Evolutionary conservation across 2,888 invertebrate species (phyloP).

Genomic region (Drosophila kanekoi): DNA sequence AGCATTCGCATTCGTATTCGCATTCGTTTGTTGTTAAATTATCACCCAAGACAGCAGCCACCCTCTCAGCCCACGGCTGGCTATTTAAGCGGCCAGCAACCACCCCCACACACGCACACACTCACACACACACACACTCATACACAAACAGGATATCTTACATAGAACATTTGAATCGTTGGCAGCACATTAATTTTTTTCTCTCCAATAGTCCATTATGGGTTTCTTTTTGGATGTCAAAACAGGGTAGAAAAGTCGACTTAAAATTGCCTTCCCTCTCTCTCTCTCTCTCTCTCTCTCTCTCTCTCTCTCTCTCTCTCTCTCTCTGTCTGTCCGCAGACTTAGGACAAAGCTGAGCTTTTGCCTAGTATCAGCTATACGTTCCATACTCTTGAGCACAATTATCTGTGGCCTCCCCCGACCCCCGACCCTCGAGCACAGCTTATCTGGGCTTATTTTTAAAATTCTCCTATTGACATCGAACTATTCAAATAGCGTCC

Average conservation of each 20-base stretch:
- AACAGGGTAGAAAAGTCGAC: conserved; percentile 9
- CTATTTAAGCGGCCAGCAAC: conserved; percentile 62
- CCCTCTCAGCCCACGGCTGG: conserved; percentile 33
- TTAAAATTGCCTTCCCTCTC: conserved; percentile 27
- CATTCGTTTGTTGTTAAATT: conserved; percentile 78
- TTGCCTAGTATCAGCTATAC: too few species aligned
- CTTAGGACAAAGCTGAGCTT: neutral
- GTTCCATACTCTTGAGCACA: neutral
- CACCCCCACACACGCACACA: conserved; percentile 24
- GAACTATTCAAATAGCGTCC: conserved; percentile 8
- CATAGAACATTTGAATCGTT: conserved; percentile 35
- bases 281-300: too few species aligned
- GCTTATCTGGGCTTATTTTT: conserved; percentile 49
- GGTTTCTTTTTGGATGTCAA: conserved; percentile 21
- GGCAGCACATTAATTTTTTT: conserved; percentile 53
- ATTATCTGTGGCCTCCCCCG: neutral
- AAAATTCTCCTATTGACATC: conserved; percentile 8
- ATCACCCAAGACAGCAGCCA: conserved; percentile 68
- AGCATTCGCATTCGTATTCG: conserved; percentile 64
- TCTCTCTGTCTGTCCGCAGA: neutral
- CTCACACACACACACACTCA: conserved; percentile 8
- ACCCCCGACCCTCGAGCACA: neutral
- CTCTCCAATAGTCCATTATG: conserved; percentile 38
- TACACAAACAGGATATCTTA: conserved; percentile 13
- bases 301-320: too few species aligned